A percentile compares a stretch with the other conserved stretches of the same genome.
Evolutionary conservation across 2,888 invertebrate genomes (phyloP).

Genomic region (Epistrophe eligans): DNA sequence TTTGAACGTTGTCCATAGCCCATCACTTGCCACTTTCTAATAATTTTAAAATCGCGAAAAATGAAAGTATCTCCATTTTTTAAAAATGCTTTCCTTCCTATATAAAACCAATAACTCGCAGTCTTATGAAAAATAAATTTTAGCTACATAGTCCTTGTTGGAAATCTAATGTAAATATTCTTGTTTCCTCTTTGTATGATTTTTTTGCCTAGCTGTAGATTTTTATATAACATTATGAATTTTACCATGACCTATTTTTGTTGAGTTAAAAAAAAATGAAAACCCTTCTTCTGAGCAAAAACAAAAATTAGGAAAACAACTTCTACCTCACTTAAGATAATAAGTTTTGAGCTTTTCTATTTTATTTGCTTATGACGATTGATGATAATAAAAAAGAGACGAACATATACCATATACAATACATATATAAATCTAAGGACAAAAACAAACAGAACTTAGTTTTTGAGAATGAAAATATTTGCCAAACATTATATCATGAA

Average conservation of each 20-base stretch:
- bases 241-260: conserved; percentile 11
- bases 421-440: conserved; percentile 45
- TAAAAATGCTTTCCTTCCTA: background rate
- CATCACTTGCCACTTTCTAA: background rate
- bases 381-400: conserved; percentile 36
- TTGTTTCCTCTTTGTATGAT: conserved; percentile 30
- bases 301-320: conserved; percentile 1
- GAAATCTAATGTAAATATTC: conserved; percentile 22
- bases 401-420: conserved; percentile 11
- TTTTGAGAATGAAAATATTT: conserved; percentile 60
- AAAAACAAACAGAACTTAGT: conserved; percentile 47
- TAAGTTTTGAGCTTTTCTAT: conserved; percentile 48
- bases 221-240: conserved; percentile 22
- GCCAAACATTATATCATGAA: conserved; percentile 33
- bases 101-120: background rate
- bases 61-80: background rate
- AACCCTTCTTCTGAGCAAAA: background rate
- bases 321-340: conserved; percentile 50
- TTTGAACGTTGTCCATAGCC: background rate
- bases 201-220: conserved; percentile 31
- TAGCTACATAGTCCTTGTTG: background rate
- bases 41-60: conserved; percentile 9
- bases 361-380: conserved; percentile 39
- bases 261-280: background rate
- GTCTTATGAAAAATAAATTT: too few species aligned